Evolutionary conservation across 2,797 vertebrate species (phyloP).

Genomic region (Lycodopsis pacificus): DNA sequence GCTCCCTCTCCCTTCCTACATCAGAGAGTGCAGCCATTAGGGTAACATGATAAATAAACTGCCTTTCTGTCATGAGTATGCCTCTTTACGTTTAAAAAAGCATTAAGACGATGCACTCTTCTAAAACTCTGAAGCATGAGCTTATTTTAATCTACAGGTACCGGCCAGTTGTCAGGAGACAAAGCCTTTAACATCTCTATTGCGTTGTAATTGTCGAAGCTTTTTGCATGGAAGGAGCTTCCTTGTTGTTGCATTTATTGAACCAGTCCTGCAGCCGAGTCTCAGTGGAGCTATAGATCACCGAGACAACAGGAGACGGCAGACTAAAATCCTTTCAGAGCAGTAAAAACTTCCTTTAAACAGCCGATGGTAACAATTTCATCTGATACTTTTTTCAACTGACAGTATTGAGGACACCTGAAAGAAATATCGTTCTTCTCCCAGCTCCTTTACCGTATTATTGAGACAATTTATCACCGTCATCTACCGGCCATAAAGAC

Average conservation of each 20-base stretch:
- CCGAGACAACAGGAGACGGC: background rate
- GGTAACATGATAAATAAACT: conserved; percentile 42
- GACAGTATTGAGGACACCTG: background rate
- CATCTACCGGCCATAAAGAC: conserved; percentile 43
- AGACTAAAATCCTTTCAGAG: conserved; percentile 20
- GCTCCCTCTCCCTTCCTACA: conserved; percentile 15
- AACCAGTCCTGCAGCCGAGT: background rate
- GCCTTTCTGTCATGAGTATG: conserved; percentile 6
- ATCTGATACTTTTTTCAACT: conserved; percentile 2
- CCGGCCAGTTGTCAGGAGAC: background rate
- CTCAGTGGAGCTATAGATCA: background rate
- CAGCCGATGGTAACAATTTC: conserved; percentile 19
- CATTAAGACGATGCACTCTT: background rate
- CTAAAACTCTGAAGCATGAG: background rate
- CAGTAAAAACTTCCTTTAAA: conserved; percentile 17
- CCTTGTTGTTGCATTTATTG: conserved; percentile 16
- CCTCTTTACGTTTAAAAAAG: conserved; percentile 4
- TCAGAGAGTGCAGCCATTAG: conserved; percentile 35
- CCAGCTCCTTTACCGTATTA: conserved; percentile 46
- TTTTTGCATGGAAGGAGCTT: background rate
- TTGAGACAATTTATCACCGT: conserved; percentile 71
- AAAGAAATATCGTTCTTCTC: conserved; percentile 35
- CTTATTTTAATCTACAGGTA: background rate
- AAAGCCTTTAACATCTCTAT: background rate
- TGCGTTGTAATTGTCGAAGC: background rate